Percentiles rank a stretch among this genome's conserved stretches.
These are phyloP conservation scores for Panagrolaimus sp. DNA, from an alignment of 1,140 invertebrate species.

Conservation along the genomic window DNA sequence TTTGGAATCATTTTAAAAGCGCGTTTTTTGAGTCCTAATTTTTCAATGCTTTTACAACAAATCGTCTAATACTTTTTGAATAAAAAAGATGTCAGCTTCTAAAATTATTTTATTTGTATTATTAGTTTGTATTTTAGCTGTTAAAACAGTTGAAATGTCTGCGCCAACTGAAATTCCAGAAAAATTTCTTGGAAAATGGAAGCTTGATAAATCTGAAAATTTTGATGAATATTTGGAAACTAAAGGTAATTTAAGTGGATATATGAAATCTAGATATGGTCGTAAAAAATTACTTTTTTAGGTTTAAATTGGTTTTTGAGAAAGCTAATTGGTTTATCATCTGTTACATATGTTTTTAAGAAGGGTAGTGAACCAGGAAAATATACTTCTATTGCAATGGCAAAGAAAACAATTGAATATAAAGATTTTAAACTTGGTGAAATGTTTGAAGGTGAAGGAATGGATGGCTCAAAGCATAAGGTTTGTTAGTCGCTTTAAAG, in stretches of 20 bases:
- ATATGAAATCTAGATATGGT: too few species aligned
- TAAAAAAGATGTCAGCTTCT: too few species aligned
- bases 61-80: too few species aligned
- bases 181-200: constrained; percentile 50
- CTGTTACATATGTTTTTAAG: constrained; percentile 51
- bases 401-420: constrained; percentile 32
- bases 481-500: too few species aligned
- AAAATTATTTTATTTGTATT: too few species aligned
- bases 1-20: too few species aligned
- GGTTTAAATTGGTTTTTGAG: constrained; percentile 53
- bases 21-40: too few species aligned
- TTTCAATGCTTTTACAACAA: too few species aligned
- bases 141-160: too few species aligned
- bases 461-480: constrained; percentile 43
- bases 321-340: constrained; percentile 50
- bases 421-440: constrained; percentile 36
- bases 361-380: constrained; percentile 20
- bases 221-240: constrained; percentile 52
- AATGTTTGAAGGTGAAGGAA: constrained; percentile 35
- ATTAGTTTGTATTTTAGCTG: too few species aligned
- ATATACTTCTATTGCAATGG: constrained; percentile 46
- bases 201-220: constrained; percentile 49
- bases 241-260: constrained; percentile 27
- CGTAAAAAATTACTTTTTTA: constrained; percentile 19
- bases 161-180: constrained; percentile 28